Conservation (phyloP, 2,888 invertebrate genomes). For the Automeris io region DNA sequence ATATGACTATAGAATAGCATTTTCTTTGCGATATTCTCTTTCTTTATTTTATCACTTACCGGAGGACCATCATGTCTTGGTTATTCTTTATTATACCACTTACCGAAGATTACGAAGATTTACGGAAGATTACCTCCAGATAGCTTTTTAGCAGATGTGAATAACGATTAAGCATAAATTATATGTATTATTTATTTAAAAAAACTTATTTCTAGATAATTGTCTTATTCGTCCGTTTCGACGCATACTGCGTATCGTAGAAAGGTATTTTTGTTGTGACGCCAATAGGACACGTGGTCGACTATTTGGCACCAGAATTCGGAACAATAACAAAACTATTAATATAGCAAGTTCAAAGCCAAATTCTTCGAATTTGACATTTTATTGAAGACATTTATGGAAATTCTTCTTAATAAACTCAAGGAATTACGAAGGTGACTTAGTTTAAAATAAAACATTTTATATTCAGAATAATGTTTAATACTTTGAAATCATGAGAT, state of each 20-base stretch:
- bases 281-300: constrained; percentile 6
- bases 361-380: constrained; percentile 1
- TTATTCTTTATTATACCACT: no score
- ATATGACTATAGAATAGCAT: no score
- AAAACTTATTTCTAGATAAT: background rate
- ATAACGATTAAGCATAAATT: no score
- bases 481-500: constrained; percentile 34
- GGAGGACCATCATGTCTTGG: no score
- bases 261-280: constrained; percentile 6
- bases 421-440: background rate
- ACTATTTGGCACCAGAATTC: constrained; percentile 6
- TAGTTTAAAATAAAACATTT: constrained; percentile 26
- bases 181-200: no score
- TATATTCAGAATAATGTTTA: constrained; percentile 27
- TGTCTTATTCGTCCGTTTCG: background rate
- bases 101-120: no score
- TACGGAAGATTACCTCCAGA: no score
- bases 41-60: no score
- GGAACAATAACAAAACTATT: constrained; percentile 7
- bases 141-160: no score
- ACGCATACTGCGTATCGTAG: background rate
- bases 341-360: constrained; percentile 10
- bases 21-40: no score
- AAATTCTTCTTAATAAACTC: no score
- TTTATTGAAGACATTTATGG: background rate